phyloP scores from a whole-genome alignment of 2,888 invertebrate genomes.

The Operophtera brumata region DNA sequence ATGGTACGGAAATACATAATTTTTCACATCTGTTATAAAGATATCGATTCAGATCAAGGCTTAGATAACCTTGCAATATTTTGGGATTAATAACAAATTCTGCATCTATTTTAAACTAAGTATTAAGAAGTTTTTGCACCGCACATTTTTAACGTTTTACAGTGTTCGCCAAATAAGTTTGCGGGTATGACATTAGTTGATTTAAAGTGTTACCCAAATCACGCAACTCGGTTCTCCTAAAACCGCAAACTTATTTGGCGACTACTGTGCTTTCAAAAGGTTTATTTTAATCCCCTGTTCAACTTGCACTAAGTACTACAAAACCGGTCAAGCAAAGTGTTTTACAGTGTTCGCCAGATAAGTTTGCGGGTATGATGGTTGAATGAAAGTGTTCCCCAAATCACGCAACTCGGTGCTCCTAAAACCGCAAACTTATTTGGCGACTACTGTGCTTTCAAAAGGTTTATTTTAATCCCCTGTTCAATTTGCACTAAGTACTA shows the following conservation, averaged over 20 bases:
- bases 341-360: no score
- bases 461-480: slow-evolving; percentile 3
- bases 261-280: neutral
- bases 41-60: slow-evolving; percentile 16
- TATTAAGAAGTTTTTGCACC: no score
- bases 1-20: no score
- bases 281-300: slow-evolving; percentile 3
- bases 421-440: neutral
- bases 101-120: slow-evolving; percentile 9
- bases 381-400: no score
- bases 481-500: neutral
- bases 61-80: neutral
- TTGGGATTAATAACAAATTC: slow-evolving; percentile 13
- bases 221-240: no score
- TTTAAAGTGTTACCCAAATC: no score
- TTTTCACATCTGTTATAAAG: neutral
- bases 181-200: no score
- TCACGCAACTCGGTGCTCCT: no score
- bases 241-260: neutral
- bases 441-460: neutral
- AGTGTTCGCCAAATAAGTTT: no score
- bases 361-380: no score
- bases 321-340: slow-evolving; percentile 12
- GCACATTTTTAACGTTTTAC: no score
- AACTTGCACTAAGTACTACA: neutral